Percentiles rank a stretch among this genome's conserved stretches.
Evolutionary conservation across 2,888 invertebrate genomes (phyloP).

Genomic region (Nymphalis polychloros): DNA sequence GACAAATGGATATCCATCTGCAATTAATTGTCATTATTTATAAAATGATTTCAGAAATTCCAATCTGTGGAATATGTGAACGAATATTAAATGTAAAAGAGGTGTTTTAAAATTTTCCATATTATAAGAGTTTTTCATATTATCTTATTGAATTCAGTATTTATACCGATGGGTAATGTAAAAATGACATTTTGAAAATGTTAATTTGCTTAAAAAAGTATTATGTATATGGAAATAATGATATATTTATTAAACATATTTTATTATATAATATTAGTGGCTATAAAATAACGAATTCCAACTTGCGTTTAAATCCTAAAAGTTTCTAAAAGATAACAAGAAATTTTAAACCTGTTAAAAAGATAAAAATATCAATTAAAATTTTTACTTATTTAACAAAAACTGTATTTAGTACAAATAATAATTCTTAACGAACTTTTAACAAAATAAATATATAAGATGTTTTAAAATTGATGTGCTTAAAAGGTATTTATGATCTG

Average conservation of each 20-base stretch:
- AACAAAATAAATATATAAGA: background rate
- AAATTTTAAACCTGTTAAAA: background rate
- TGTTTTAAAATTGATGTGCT: background rate
- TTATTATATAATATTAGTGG: constrained; percentile 8
- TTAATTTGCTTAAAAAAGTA: background rate
- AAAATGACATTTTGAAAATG: constrained; percentile 4
- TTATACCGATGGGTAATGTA: background rate
- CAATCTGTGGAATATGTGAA: background rate
- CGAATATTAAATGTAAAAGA: background rate
- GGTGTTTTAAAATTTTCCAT: background rate
- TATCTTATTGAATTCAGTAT: constrained; percentile 9
- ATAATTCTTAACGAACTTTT: background rate
- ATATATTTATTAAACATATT: constrained; percentile 11
- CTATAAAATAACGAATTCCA: background rate
- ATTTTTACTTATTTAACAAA: constrained; percentile 1
- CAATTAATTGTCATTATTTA: background rate
- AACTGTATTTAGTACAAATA: constrained; percentile 9
- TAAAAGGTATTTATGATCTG: background rate
- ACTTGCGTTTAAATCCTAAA: background rate
- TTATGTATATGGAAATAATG: background rate
- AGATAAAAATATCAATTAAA: constrained; percentile 5
- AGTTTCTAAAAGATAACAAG: background rate
- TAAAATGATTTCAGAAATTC: background rate
- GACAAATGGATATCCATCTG: no score
- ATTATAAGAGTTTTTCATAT: constrained; percentile 9